A percentile compares a stretch with the other conserved stretches of the same genome.
Conservation (phyloP, 2,113 vertebrate genomes). For the Centrocercus urophasianus region DNA sequence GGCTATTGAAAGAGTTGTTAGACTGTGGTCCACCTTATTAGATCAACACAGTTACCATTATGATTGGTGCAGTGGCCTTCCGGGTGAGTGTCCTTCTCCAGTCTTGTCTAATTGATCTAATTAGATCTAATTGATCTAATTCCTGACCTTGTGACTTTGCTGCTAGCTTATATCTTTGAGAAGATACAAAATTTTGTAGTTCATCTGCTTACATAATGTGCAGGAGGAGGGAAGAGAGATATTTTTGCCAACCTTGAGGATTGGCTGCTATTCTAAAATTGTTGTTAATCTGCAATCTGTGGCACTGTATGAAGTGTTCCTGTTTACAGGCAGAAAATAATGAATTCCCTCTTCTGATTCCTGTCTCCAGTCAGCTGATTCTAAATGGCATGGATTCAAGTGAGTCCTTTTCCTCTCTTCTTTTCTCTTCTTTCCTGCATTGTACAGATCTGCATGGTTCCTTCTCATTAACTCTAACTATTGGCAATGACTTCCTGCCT, state of each 20-base stretch:
- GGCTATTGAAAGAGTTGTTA: background rate
- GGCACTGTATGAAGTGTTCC: background rate
- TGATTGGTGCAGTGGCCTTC: background rate
- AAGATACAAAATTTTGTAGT: background rate
- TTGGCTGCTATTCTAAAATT: background rate
- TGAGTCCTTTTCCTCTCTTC: background rate
- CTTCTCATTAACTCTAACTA: conserved; percentile 40
- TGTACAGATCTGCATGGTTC: conserved; percentile 56
- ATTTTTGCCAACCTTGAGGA: background rate
- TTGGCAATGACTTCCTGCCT: conserved; percentile 38
- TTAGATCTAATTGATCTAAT: background rate
- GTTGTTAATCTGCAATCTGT: background rate
- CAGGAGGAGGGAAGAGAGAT: background rate
- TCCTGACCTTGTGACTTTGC: background rate
- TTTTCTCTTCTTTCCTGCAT: background rate
- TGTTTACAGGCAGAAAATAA: background rate
- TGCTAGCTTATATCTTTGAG: background rate
- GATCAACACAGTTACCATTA: background rate
- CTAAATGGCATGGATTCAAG: background rate
- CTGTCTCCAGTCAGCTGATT: background rate
- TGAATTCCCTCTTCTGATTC: background rate
- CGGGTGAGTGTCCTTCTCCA: background rate
- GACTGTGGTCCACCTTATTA: background rate
- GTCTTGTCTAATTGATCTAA: background rate
- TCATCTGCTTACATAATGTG: background rate